Evolutionary conservation across 2,888 invertebrate genomes (phyloP).

Genomic region (Rotaria sp.): DNA sequence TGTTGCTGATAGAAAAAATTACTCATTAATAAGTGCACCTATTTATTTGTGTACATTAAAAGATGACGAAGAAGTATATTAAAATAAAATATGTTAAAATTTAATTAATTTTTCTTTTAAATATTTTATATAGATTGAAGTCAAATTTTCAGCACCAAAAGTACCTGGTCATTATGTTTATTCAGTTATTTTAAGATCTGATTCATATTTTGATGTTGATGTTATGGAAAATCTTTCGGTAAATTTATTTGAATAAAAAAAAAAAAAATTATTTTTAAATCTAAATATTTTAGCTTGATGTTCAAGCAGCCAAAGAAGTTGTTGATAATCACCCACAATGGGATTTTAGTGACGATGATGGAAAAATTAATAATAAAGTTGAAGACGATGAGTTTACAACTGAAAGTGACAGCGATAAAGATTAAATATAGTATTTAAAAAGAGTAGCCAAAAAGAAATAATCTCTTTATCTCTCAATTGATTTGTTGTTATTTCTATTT

Average conservation of each 20-base stretch:
- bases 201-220: slow-evolving; percentile 94
- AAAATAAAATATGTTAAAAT: neutral
- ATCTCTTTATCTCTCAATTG: too few species aligned
- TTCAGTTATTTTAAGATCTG: slow-evolving; percentile 80
- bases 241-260: slow-evolving; percentile 42
- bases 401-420: slow-evolving; percentile 37
- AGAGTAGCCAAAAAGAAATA: too few species aligned
- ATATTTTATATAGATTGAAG: slow-evolving; percentile 60
- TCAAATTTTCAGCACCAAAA: slow-evolving; percentile 89
- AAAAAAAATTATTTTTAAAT: slow-evolving; percentile 33
- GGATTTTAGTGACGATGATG: slow-evolving; percentile 63
- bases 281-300: slow-evolving; percentile 27
- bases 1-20: slow-evolving; percentile 83
- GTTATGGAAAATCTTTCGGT: slow-evolving; percentile 84
- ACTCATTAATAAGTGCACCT: slow-evolving; percentile 78
- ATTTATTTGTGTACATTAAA: slow-evolving; percentile 86
- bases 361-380: slow-evolving; percentile 57
- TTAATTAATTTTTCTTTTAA: too few species aligned
- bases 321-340: slow-evolving; percentile 84
- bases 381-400: slow-evolving; percentile 48
- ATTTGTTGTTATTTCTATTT: neutral
- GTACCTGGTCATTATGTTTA: slow-evolving; percentile 86
- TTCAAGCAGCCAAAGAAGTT: neutral
- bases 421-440: neutral
- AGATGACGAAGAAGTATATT: slow-evolving; percentile 70